phyloP scores from a whole-genome alignment of 2,888 invertebrate genomes.

The Pammene aurita region DNA sequence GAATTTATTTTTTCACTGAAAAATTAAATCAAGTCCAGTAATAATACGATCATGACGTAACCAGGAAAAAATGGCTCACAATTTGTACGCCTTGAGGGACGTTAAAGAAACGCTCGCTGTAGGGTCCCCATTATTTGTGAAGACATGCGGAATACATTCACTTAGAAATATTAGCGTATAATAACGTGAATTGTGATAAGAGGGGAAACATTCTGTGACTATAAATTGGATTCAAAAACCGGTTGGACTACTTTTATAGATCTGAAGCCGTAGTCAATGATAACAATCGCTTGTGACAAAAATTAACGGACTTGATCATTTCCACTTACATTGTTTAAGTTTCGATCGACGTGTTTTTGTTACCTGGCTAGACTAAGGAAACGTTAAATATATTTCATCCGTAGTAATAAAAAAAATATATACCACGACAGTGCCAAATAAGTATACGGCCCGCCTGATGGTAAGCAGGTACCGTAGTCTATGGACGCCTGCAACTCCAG shows the following conservation, averaged over 20 bases:
- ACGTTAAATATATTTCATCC: too few relatives aligned
- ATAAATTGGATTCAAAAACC: slow-evolving; percentile 11
- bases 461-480: too few relatives aligned
- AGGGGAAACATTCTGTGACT: background rate
- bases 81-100: slow-evolving; percentile 38
- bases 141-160: slow-evolving; percentile 25
- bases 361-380: too few relatives aligned
- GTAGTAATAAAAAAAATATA: too few relatives aligned
- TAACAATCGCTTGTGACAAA: too few relatives aligned
- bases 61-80: slow-evolving; percentile 31
- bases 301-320: too few relatives aligned
- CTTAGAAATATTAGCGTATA: slow-evolving; percentile 26
- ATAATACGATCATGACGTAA: slow-evolving; percentile 16
- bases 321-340: too few relatives aligned
- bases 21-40: slow-evolving; percentile 25
- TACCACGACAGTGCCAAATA: too few relatives aligned
- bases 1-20: background rate
- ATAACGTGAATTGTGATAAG: slow-evolving; percentile 21
- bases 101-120: slow-evolving; percentile 25
- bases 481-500: too few relatives aligned
- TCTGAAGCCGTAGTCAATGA: too few relatives aligned
- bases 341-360: too few relatives aligned
- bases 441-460: too few relatives aligned
- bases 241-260: background rate
- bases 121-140: slow-evolving; percentile 35